Percentiles rank a stretch among this genome's conserved stretches.
phyloP scores from a whole-genome alignment of 2,888 invertebrate genomes.

The Deilephila elpenor region DNA sequence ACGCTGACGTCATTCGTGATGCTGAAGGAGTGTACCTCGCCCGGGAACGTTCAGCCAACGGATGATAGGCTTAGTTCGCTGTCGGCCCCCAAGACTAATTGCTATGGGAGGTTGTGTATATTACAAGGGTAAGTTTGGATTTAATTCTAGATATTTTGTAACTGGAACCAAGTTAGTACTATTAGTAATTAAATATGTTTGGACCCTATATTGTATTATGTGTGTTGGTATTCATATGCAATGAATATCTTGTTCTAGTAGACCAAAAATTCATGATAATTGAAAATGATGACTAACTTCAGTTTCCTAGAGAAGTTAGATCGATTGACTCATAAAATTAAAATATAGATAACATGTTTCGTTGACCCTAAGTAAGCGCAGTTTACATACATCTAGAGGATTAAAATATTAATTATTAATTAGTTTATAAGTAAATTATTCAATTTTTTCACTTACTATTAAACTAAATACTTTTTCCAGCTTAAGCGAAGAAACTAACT shows the following conservation, averaged over 20 bases:
- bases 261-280: too few species aligned
- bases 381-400: too few species aligned
- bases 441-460: background rate
- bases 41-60: constrained; percentile 63
- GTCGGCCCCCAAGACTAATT: constrained; percentile 79
- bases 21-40: constrained; percentile 82
- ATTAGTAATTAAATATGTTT: too few species aligned
- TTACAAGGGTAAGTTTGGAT: constrained; percentile 87
- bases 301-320: too few species aligned
- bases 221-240: too few species aligned
- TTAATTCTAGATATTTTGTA: background rate
- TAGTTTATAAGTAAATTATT: too few species aligned
- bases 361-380: too few species aligned
- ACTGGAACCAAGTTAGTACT: background rate
- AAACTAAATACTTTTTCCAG: constrained; percentile 63
- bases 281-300: too few species aligned
- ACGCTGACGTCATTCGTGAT: constrained; percentile 89
- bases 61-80: constrained; percentile 77
- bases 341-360: too few species aligned
- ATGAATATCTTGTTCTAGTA: too few species aligned
- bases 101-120: constrained; percentile 88
- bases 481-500: constrained; percentile 86
- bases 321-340: background rate
- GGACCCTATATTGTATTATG: too few species aligned
- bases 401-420: too few species aligned